These are phyloP conservation scores for Oxycera nigricornis DNA, from an alignment of 2,888 invertebrate genomes.

Conservation along the genomic window DNA sequence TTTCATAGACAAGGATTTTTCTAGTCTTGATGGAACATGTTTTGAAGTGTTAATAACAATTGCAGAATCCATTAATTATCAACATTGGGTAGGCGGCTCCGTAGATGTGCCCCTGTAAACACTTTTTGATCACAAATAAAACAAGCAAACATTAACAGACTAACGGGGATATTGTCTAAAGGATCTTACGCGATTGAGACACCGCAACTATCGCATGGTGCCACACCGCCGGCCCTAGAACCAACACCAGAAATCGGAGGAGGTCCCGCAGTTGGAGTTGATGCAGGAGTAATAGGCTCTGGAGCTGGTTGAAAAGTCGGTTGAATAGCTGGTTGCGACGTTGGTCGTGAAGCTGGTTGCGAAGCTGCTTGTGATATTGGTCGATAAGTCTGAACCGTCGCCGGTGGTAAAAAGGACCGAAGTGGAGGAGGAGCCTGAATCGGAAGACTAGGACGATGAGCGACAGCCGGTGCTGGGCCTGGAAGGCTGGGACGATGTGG, in stretches of 20 bases:
- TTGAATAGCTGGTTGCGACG: background rate
- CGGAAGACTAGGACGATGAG: conserved; percentile 45
- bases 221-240: background rate
- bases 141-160: background rate
- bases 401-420: conserved; percentile 19
- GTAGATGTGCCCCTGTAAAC: too few relatives aligned
- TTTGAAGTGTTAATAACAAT: too few relatives aligned
- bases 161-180: background rate
- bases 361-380: conserved; percentile 49
- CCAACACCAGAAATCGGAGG: background rate
- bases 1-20: too few relatives aligned
- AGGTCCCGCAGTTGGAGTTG: background rate
- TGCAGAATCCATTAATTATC: too few relatives aligned
- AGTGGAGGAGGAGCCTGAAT: conserved; percentile 46
- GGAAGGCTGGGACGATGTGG: conserved; percentile 65
- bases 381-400: background rate
- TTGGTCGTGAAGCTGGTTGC: background rate
- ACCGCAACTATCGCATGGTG: conserved; percentile 59
- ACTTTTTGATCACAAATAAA: background rate
- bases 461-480: conserved; percentile 49
- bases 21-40: too few relatives aligned
- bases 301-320: background rate
- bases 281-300: background rate
- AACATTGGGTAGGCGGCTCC: too few relatives aligned
- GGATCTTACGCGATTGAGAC: conserved; percentile 62